Evolutionary conservation across 2,113 vertebrate genomes (phyloP), one percentile per base, ranked within the genome.

Genomic region (Stictonetta naevosa): DNA sequence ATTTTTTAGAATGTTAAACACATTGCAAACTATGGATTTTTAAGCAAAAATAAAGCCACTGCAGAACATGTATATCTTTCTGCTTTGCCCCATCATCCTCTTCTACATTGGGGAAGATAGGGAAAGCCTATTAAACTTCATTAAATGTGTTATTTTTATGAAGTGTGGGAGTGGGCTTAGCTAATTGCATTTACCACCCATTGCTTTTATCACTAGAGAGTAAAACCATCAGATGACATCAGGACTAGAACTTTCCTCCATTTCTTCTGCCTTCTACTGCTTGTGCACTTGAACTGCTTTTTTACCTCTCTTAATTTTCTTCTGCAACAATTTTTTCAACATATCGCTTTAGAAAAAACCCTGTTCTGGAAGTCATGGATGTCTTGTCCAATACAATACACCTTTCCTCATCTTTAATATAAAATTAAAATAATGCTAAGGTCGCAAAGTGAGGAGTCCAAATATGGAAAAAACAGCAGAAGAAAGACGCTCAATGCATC

Each of bases 1-100:
- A 31, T 60, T 80, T 94, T 95, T 75, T 10, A 82, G 53, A 73
- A 18, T 87, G 86, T 85, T 85, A 74, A 89, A 95, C 83, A 58
- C 77, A 83, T 15, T 92, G 64, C 85, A 76, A 91, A 78, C 53
- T 84, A 73, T 23, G 66, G 40, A 78, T 40, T 94, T 95, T 94
- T 87, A 93, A 79, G 36, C 82, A 50, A 85, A 90, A 94, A 29
- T 46, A 87, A 93, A 87, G 55, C 68, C 63, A 72, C 48, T 80
- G 6, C 42, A 81, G 82, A 91, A 38, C n/a, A 76, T 5, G 11
- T 2, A 62, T 28, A 60, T 69, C 58, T 36, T 72, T 92, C 67
- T 74, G 40, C 68, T 89, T 78, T 81, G 25, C 48, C 64, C 34
- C 64, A 83, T 83, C 75, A 58, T 63, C 34, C 56, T 83, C 26